Evolutionary conservation across 2,113 vertebrate species (phyloP).

Genomic region (Atherinomorus stipes): DNA sequence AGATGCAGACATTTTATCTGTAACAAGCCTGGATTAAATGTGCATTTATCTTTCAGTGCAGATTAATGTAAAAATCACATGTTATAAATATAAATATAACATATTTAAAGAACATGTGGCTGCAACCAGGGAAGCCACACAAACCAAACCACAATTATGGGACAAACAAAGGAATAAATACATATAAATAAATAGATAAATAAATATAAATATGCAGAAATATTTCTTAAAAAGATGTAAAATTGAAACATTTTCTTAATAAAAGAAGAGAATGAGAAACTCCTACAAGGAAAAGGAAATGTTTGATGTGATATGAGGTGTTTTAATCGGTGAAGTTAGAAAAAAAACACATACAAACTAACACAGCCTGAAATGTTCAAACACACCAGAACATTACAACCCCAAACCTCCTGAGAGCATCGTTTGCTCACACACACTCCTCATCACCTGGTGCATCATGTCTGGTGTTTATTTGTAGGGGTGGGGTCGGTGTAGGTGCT

Average conservation of each 20-base stretch:
- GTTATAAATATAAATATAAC: no score
- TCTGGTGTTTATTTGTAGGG: constrained; percentile 82
- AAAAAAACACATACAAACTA: not conserved
- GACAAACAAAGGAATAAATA: not conserved
- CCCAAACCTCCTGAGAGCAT: not conserved
- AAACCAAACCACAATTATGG: no score
- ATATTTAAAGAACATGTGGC: no score
- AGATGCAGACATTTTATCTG: constrained; percentile 9
- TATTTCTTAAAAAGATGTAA: not conserved
- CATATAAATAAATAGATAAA: constrained; percentile 3
- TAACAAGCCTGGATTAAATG: not conserved
- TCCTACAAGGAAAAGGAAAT: not conserved
- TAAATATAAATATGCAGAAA: constrained; percentile 24
- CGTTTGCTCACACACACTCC: not conserved
- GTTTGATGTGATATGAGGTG: not conserved
- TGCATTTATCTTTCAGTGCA: not conserved
- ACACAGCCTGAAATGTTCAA: not conserved
- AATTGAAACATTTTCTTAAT: not conserved
- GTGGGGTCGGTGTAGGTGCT: constrained; percentile 86
- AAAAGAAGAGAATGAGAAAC: not conserved
- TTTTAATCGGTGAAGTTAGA: not conserved
- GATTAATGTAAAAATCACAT: not conserved
- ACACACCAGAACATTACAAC: not conserved
- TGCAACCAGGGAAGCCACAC: no score
- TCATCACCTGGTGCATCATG: not conserved